These are phyloP conservation scores for Clupea harengus DNA, from an alignment of 2,113 vertebrate genomes.

Conservation along the genomic window DNA sequence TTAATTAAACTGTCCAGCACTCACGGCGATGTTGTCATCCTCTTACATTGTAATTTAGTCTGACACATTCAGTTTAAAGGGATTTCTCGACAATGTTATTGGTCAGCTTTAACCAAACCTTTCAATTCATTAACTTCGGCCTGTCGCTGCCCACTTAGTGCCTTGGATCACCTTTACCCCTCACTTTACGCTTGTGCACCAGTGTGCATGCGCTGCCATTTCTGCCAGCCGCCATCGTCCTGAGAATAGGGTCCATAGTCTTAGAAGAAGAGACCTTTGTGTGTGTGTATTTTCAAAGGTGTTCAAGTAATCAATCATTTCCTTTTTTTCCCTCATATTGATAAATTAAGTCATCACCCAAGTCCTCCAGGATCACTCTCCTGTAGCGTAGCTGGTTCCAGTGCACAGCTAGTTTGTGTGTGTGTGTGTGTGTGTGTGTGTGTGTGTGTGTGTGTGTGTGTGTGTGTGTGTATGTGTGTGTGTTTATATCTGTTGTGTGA, in stretches of 20 bases:
- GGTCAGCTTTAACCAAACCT: no score
- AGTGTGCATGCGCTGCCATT: no score
- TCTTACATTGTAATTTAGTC: no score
- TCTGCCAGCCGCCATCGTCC: no score
- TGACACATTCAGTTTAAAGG: no score
- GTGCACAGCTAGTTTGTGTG: background rate
- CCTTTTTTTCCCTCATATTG: background rate
- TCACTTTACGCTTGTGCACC: no score
- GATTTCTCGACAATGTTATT: no score
- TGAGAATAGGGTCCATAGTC: background rate
- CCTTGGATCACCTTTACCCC: no score
- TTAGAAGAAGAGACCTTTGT: background rate
- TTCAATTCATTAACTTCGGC: no score
- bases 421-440: background rate
- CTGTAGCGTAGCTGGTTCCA: background rate
- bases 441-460: constrained; percentile 1
- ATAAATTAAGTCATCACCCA: background rate
- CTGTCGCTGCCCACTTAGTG: no score
- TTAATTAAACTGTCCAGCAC: no score
- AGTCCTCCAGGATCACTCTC: background rate
- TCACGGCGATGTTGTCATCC: no score
- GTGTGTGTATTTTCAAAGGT: background rate
- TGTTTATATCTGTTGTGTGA: background rate
- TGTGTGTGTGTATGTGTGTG: constrained; percentile 17
- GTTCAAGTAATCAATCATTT: background rate